Conservation (phyloP, 2,888 invertebrate genomes). For the Epistrophella euchroma region DNA sequence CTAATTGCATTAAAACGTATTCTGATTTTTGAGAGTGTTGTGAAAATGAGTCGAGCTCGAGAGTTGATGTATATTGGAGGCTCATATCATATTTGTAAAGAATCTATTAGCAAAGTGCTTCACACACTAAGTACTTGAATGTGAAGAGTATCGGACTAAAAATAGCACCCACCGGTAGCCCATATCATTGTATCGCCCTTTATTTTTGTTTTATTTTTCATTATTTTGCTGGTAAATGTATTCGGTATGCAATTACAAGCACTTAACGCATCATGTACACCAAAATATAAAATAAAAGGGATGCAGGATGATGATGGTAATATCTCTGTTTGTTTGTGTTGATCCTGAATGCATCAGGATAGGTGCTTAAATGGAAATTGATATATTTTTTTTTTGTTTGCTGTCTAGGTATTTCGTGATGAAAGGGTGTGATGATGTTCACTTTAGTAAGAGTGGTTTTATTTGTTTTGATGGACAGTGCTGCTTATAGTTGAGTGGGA, state of each 20-base stretch:
- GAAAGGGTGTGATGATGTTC: constrained; percentile 42
- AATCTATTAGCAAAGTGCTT: constrained; percentile 60
- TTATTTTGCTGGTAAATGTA: background rate
- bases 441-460: constrained; percentile 18
- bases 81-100: constrained; percentile 35
- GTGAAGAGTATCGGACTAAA: constrained; percentile 57
- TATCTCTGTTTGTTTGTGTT: constrained; percentile 32
- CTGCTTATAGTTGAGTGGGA: background rate
- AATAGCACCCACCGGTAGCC: constrained; percentile 49
- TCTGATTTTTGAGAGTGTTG: constrained; percentile 51
- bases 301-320: constrained; percentile 26
- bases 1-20: constrained; percentile 64
- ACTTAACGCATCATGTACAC: constrained; percentile 46
- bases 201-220: constrained; percentile 29
- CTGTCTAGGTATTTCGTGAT: constrained; percentile 20
- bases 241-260: constrained; percentile 56
- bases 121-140: constrained; percentile 27
- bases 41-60: constrained; percentile 13
- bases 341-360: constrained; percentile 36
- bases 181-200: constrained; percentile 1
- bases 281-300: constrained; percentile 31
- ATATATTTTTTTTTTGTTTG: constrained; percentile 34
- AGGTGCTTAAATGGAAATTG: constrained; percentile 63
- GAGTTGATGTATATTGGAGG: constrained; percentile 9
- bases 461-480: constrained; percentile 40